These are phyloP conservation scores for Anoura caudifer DNA, from an alignment of 2,113 vertebrate species.

Conservation along the genomic window DNA sequence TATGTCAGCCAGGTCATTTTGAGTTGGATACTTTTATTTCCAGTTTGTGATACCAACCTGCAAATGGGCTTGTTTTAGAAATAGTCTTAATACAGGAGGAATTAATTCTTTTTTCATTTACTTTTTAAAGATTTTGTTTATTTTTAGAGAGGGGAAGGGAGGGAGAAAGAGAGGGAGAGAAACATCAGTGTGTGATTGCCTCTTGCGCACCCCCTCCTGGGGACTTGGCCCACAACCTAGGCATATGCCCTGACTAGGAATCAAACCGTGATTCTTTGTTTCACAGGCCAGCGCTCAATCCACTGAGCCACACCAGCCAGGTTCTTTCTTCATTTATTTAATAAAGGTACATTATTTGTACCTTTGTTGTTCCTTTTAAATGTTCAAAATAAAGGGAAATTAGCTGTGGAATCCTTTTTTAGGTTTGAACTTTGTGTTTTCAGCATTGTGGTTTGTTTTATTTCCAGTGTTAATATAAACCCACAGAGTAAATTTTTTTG, in stretches of 20 bases:
- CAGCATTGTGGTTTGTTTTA: background rate
- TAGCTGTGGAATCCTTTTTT: background rate
- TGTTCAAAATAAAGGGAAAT: background rate
- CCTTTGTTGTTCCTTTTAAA: background rate
- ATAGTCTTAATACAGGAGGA: constrained; percentile 24
- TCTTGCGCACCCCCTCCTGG: no score
- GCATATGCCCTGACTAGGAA: no score
- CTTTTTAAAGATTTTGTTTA: background rate
- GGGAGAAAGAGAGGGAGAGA: no score
- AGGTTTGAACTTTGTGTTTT: background rate
- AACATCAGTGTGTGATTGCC: no score
- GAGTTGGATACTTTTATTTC: background rate
- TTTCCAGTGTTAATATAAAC: background rate
- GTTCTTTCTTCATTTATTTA: background rate
- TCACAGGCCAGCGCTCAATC: no score
- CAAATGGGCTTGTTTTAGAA: constrained; percentile 16
- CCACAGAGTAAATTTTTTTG: background rate
- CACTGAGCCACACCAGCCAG: no score
- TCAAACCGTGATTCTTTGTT: no score
- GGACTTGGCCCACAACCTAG: no score
- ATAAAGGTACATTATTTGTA: background rate
- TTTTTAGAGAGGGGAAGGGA: no score
- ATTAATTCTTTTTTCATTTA: background rate
- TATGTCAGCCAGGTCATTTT: background rate
- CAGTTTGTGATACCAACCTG: background rate